Conservation (phyloP, 2,113 vertebrate species). For the Pachycephala philippinensis region DNA sequence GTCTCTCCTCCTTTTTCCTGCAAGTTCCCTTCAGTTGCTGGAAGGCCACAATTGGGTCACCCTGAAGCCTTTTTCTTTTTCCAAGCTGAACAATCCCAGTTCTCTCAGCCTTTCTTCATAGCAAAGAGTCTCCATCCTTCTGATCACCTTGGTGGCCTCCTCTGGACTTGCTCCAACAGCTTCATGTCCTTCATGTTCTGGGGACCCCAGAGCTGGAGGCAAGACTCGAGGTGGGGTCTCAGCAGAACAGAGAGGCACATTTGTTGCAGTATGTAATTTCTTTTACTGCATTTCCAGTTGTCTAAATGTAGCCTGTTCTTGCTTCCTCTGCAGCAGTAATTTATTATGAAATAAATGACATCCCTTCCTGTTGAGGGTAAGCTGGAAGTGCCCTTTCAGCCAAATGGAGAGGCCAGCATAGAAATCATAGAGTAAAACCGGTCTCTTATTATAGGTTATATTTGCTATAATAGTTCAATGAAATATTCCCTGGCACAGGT, state of each 20-base stretch:
- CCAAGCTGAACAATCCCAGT: background rate
- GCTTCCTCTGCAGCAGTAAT: background rate
- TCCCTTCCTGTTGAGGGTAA: background rate
- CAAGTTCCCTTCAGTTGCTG: background rate
- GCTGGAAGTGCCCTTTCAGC: background rate
- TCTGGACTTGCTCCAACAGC: background rate
- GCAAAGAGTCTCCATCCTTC: background rate
- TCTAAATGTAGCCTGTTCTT: background rate
- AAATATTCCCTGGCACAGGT: background rate
- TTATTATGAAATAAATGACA: background rate
- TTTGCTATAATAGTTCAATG: background rate
- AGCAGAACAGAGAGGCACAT: background rate
- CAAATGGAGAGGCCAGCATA: too few species aligned
- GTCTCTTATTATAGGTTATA: background rate
- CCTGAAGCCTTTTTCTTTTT: background rate
- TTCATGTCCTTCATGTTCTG: background rate
- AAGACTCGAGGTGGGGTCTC: background rate
- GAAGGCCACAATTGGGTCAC: rapidly evolving
- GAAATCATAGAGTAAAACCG: background rate
- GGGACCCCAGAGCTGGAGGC: background rate
- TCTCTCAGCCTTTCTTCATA: background rate
- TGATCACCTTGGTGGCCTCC: background rate
- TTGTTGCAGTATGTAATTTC: background rate
- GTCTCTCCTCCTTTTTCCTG: background rate
- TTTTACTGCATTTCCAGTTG: background rate